A percentile compares a stretch with the other conserved stretches of the same genome.
Conservation (phyloP, 2,888 invertebrate species). For the Idaea biselata region DNA sequence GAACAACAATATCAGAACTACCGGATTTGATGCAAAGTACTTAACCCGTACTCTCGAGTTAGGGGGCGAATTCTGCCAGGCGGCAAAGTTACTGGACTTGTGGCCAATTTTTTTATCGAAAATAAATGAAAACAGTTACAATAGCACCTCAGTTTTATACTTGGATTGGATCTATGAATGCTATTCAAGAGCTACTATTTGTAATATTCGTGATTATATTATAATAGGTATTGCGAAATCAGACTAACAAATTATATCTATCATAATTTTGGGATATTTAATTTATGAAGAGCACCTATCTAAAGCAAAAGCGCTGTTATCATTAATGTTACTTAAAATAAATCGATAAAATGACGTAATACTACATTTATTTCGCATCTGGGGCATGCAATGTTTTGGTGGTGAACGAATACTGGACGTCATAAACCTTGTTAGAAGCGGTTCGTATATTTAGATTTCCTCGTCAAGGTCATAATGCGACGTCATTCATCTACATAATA, state of each 20-base stretch:
- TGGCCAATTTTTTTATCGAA: too few relatives aligned
- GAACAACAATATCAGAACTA: too few relatives aligned
- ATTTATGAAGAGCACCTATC: background rate
- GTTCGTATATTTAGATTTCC: constrained; percentile 36
- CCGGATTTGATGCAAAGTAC: too few relatives aligned
- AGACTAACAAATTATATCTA: background rate
- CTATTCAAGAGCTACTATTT: too few relatives aligned
- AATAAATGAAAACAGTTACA: too few relatives aligned
- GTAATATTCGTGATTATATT: too few relatives aligned
- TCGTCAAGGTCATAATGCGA: constrained; percentile 24
- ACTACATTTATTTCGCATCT: constrained; percentile 11
- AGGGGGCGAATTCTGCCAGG: too few relatives aligned
- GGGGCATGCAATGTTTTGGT: constrained; percentile 24
- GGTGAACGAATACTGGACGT: constrained; percentile 26
- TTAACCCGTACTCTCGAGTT: too few relatives aligned
- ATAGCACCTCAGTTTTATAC: too few relatives aligned
- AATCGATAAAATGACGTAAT: constrained; percentile 17
- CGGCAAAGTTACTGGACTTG: too few relatives aligned
- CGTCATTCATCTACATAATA: constrained; percentile 6
- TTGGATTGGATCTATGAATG: too few relatives aligned
- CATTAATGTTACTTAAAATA: constrained; percentile 4
- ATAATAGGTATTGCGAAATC: too few relatives aligned
- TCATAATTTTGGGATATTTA: background rate
- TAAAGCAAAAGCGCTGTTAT: background rate
- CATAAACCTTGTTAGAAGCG: constrained; percentile 34